These are phyloP conservation scores for Drosophila parthenogenetica DNA, from an alignment of 2,888 invertebrate genomes.

Conservation along the genomic window DNA sequence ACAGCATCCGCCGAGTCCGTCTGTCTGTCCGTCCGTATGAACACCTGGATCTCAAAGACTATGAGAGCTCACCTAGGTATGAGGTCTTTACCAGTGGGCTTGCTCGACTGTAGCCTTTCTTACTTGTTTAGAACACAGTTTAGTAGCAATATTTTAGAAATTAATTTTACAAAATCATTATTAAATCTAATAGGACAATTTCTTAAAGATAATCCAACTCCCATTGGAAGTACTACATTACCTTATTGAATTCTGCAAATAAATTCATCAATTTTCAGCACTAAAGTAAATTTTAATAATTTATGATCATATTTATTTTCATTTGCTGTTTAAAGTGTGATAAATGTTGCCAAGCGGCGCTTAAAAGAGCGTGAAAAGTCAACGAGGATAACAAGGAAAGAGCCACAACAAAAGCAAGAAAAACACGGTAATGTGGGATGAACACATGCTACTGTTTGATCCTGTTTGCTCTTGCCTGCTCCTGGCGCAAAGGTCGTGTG, in stretches of 20 bases:
- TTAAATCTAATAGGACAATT: no score
- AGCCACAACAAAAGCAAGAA: constrained; percentile 31
- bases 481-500: constrained; percentile 60
- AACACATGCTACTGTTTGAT: constrained; percentile 53
- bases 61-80: no score
- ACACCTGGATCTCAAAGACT: no score
- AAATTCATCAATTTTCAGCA: neutral
- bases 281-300: constrained; percentile 29
- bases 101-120: no score
- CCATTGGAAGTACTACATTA: neutral
- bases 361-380: constrained; percentile 85
- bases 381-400: constrained; percentile 71
- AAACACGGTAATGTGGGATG: constrained; percentile 45
- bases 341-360: constrained; percentile 73
- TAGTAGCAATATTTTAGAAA: no score
- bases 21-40: no score
- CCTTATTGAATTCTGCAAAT: neutral
- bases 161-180: no score
- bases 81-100: no score
- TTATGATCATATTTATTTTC: constrained; percentile 46
- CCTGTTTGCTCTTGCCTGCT: constrained; percentile 26
- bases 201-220: no score
- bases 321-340: constrained; percentile 70
- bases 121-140: no score
- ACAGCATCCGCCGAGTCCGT: no score